A percentile compares a stretch with the other conserved stretches of the same genome.
These are phyloP conservation scores for Azorinus chamasolen DNA, from an alignment of 2,888 invertebrate species.

Conservation along the genomic window DNA sequence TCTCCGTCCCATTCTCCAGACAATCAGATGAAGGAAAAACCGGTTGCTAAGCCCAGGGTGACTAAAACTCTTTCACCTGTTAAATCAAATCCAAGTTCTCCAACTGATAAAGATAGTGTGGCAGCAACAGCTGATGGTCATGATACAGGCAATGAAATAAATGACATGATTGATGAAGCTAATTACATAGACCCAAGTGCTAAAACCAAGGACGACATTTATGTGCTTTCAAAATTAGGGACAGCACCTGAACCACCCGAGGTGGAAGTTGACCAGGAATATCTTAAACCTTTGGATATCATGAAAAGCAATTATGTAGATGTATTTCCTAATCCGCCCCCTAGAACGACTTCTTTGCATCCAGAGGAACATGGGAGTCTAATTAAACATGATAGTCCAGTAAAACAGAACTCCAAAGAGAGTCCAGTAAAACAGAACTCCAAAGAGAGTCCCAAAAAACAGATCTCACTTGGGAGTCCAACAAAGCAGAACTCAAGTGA, in stretches of 20 bases:
- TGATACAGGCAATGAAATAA: conserved; percentile 4
- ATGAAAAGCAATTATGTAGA: conserved; percentile 47
- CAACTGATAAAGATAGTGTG: background rate
- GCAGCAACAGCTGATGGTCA: background rate
- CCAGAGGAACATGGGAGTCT: background rate
- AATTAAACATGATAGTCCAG: too few species aligned
- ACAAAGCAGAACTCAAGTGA: too few species aligned
- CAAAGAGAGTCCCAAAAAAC: too few species aligned
- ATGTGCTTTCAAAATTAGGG: conserved; percentile 59
- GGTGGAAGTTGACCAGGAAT: conserved; percentile 37
- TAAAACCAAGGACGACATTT: conserved; percentile 39
- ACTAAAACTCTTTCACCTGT: background rate
- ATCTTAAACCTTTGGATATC: conserved; percentile 42
- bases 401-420: too few species aligned
- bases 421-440: too few species aligned
- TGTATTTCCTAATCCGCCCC: conserved; percentile 55
- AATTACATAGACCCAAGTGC: conserved; percentile 14
- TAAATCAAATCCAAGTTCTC: conserved; percentile 10
- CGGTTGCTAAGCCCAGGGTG: conserved; percentile 23
- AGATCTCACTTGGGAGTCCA: too few species aligned
- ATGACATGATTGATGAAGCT: conserved; percentile 12
- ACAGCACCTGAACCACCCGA: conserved; percentile 56
- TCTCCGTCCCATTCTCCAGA: conserved; percentile 1
- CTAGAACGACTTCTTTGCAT: conserved; percentile 45
- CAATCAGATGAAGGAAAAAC: conserved; percentile 15